A percentile compares a stretch with the other conserved stretches of the same genome.
Evolutionary conservation across 2,797 vertebrate genomes (phyloP).

Genomic region (Micropoecilia bifurca): DNA sequence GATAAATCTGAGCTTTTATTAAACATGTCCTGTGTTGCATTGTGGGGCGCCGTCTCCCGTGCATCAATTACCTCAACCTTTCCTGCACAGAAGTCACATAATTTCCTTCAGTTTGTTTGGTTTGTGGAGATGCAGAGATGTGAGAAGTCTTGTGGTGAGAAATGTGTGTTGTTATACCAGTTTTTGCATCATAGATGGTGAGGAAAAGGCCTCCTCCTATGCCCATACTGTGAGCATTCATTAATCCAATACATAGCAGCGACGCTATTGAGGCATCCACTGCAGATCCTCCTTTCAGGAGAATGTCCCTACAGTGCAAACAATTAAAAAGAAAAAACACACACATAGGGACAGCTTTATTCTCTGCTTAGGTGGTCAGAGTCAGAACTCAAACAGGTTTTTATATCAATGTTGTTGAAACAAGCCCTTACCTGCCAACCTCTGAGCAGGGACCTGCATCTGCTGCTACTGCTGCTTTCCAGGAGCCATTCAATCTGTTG

Average conservation of each 20-base stretch:
- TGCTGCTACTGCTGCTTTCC: conserved; percentile 87
- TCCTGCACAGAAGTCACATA: conserved; percentile 62
- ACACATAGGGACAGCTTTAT: conserved; percentile 16
- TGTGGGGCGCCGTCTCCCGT: conserved; percentile 87
- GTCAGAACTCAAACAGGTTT: conserved; percentile 4
- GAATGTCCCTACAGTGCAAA: conserved; percentile 81
- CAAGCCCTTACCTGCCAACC: conserved; percentile 86
- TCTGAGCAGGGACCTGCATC: conserved; percentile 89
- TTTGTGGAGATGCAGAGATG: background rate
- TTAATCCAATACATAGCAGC: conserved; percentile 88
- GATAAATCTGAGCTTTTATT: conserved; percentile 83
- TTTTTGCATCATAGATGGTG: conserved; percentile 86
- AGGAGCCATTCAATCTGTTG: conserved; percentile 48
- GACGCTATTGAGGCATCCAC: conserved; percentile 91
- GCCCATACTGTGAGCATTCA: conserved; percentile 94
- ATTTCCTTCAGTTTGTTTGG: background rate
- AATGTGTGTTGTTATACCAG: conserved; percentile 75
- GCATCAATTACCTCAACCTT: conserved; percentile 89
- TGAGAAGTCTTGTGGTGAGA: background rate
- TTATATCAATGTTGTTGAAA: background rate
- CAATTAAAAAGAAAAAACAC: conserved; percentile 9
- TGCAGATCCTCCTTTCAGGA: conserved; percentile 87
- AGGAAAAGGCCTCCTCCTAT: conserved; percentile 94
- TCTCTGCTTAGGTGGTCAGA: background rate
- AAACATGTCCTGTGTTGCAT: conserved; percentile 85